A percentile compares a stretch with the other conserved stretches of the same genome.
Evolutionary conservation across 2,113 vertebrate species (phyloP).

Genomic region (Echinops telfairi): DNA sequence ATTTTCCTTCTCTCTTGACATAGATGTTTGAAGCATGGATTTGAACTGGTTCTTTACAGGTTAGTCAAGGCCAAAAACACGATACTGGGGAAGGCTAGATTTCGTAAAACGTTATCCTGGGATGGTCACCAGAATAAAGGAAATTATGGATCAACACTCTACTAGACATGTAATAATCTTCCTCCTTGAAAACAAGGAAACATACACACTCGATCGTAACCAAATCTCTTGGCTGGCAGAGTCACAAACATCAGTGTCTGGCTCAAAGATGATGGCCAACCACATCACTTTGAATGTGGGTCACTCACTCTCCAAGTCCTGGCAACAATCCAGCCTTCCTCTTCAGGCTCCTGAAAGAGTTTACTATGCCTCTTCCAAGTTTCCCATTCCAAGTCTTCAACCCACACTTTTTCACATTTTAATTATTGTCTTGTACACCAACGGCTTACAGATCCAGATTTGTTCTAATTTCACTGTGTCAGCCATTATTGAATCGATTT

Average conservation of each 20-base stretch:
- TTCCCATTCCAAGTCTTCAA: not conserved
- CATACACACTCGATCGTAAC: not conserved
- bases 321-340: not conserved
- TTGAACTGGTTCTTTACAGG: too few relatives aligned
- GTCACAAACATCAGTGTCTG: not conserved
- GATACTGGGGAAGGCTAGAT: too few relatives aligned
- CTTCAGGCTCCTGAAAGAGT: not conserved
- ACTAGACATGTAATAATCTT: too few relatives aligned
- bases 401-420: not conserved
- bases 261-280: not conserved
- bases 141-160: too few relatives aligned
- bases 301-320: not conserved
- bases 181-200: not conserved
- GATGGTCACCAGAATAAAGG: too few relatives aligned
- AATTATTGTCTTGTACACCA: not conserved
- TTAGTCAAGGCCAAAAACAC: too few relatives aligned
- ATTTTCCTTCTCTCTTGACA: constrained; percentile 47
- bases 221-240: not conserved
- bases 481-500: not conserved
- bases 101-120: too few relatives aligned
- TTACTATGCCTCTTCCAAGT: not conserved
- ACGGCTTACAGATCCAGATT: not conserved
- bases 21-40: not conserved
- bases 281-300: not conserved
- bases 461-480: not conserved